Evolutionary conservation across 2,113 vertebrate genomes (phyloP), one percentile per base, ranked within the genome.

Genomic region (Pleuronectes platessa): DNA sequence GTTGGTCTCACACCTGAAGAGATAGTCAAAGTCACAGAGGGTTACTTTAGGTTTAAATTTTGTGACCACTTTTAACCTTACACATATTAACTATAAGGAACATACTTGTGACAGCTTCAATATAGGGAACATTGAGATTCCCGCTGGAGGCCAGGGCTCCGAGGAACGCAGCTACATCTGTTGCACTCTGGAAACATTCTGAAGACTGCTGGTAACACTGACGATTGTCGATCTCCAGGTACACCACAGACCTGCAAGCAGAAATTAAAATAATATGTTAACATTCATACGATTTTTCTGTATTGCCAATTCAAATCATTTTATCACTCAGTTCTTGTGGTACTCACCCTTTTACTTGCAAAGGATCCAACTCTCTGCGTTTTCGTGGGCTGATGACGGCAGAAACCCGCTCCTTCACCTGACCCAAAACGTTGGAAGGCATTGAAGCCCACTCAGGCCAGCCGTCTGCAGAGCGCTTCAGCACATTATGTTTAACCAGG

Each of bases 201-300:
- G 94, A 93, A 0, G 96, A 97, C 0, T 97, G 95, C 88, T 97
- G 97, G 84, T 97, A 95, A 40, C 98, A 99, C 78, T 99, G 98
- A 5, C 98, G 96, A 89, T 99, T 99, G 92, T 99, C 98, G 0
- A 99, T 98, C 89, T 99, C 98, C 91, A 99, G 89, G 86, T 98
- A 97, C 47, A 99, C 97, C 1, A 99, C 95, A 31, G 98, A 99
- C 35, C 98, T 99, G 60, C 11, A 35, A 58, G 45, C 15, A 65
- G 24, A 83, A 87, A 92, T 64, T 74, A n/a, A 76, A 70, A 74
- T 20, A 18, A 86, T 51, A 54, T 4, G 40, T 79, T 42, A 79
- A 26, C 5, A 66, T 21, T 35, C 2, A 69, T n/a, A 12, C 1
- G 3, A 61, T 12, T 45, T 72, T 58, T n/a, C 20, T 45, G 1